Evolutionary conservation across 2,113 vertebrate species (phyloP), one percentile per base, ranked within the genome.

Genomic region (Plestiodon gilberti): DNA sequence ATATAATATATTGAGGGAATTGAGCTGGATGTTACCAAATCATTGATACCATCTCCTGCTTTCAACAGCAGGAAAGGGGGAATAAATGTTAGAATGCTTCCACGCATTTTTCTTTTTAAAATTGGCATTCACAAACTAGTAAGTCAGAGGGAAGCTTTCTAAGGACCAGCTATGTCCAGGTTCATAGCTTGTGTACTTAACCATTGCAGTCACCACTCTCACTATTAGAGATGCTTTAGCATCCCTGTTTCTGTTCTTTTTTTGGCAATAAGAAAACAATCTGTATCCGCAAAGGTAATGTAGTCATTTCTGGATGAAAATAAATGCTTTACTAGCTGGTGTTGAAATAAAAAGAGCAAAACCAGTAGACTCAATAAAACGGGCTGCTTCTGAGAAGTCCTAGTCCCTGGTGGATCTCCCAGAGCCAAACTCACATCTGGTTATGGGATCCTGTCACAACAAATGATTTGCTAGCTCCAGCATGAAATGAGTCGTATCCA

Each of bases 401-500:
- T 86, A 14, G 25, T 85, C 30, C 35, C 35, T 20, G 15, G 35
- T 4, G 70, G 82, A 57, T 86, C 83, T 4, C 69, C 40, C 78
- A 0, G 0, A 67, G 67, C 38, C 14, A 65, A 85, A 91, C 85
- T 62, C 38, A 73, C 18, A n/a, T 57, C 33, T 89, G 65, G 84
- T 18, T 70, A 73, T 84, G 78, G 85, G 89, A 84, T 87, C 20
- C 2, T 20, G 35, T 87, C 67, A 69, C 80, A 87, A 70, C 52
- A 80, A 52, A 79, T 25, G 59, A 33, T 90, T 87, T 93, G 65
- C 33, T 83, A 81, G 65, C 4, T 90, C 28, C 65, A 43, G 64
- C 74, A n/a, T 84, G 69, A 93, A 87, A 82, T 55, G 74, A 52
- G 69, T 40, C 79, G 88, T 74, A 89, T 71, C 30, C 33, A 79